phyloP scores from a whole-genome alignment of 2,797 vertebrate genomes.

The Neostethus bicornis region DNA sequence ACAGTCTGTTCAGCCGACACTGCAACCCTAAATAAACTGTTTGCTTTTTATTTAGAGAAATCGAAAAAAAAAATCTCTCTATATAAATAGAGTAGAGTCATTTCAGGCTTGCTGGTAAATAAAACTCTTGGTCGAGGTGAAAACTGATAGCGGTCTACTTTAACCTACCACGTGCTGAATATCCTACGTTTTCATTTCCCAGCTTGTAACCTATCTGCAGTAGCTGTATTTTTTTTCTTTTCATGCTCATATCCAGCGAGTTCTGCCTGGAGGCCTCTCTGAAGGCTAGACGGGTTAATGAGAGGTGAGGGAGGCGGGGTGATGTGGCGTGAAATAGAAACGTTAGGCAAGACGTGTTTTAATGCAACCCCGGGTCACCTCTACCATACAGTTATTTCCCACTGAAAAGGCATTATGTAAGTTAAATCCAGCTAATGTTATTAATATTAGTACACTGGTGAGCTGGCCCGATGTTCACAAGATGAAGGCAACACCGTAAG shows the following conservation, averaged over 20 bases:
- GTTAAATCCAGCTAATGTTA: conserved; percentile 54
- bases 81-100: neutral
- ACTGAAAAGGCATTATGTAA: conserved; percentile 41
- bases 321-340: conserved; percentile 69
- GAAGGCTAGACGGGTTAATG: conserved; percentile 63
- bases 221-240: conserved; percentile 28
- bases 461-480: conserved; percentile 27
- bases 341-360: conserved; percentile 43
- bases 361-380: conserved; percentile 49
- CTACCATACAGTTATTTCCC: conserved; percentile 28
- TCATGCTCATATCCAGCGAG: conserved; percentile 12
- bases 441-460: conserved; percentile 33
- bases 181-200: conserved; percentile 24
- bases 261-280: conserved; percentile 27
- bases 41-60: neutral
- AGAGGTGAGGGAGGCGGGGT: conserved; percentile 60
- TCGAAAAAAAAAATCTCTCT: neutral
- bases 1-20: neutral
- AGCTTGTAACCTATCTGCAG: conserved; percentile 29
- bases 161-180: conserved; percentile 9
- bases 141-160: neutral
- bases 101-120: neutral
- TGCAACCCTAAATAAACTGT: neutral
- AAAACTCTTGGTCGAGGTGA: neutral
- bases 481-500: conserved; percentile 15